Evolutionary conservation across 2,797 vertebrate genomes (phyloP), one percentile per base, ranked within the genome.

Genomic region (Psittacula echo): DNA sequence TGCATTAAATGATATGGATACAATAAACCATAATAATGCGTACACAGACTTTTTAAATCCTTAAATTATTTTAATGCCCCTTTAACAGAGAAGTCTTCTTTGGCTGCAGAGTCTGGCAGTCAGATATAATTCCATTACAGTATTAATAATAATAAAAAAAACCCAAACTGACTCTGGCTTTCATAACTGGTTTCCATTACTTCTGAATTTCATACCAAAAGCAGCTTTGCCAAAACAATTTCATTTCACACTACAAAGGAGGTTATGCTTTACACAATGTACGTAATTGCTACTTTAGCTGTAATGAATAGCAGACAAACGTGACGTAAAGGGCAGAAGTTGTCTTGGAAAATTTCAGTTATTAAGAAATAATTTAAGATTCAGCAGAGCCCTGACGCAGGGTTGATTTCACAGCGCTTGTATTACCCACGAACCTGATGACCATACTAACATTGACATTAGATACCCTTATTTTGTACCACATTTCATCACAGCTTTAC

Each of bases 181-280:
- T 86, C 73, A 87, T 54, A 84, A 92, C 19, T 78, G 82, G 47
- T 88, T 91, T 92, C 66, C 39, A 85, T 93, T 93, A 89, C 30
- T 90, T 95, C 32, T 85, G 71, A 94, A 76, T 76, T 85, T 94
- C 80, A 72, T 62, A 91, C 22, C 45, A 92, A 85, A 89, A 89
- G 2, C 72, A 81, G 60, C 37, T 94, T 82, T 91, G 56, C 79
- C 71, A 68, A 91, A 94, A 79, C 44, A 86, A 56, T 75, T 82
- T 65, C 22, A 58, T 76, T 92, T 91, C 54, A 51, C 67, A 41
- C 44, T 82, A 73, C 48, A 79, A 91, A 93, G 66, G 39, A 92
- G 29, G n/a, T 51, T 88, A 54, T 48, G 47, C 41, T 76, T 94
- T 88, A 90, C 60, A 73, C 51, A 48, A 34, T 56, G 64, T 88